Evolutionary conservation across 2,797 vertebrate genomes (phyloP).

Genomic region (Dendrocincla tyrannina): DNA sequence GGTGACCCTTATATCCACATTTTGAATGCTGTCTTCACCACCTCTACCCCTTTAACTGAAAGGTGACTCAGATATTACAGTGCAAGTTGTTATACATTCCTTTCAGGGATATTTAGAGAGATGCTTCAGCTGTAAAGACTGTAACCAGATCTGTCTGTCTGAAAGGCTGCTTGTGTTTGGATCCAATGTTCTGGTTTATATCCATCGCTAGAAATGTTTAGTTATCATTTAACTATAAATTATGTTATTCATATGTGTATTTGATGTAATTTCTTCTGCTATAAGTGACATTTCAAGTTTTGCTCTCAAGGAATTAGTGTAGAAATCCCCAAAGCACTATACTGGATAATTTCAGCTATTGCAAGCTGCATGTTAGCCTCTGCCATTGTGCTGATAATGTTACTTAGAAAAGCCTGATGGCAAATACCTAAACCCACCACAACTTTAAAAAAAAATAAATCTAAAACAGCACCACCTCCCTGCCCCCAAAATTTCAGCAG

Average conservation of each 20-base stretch:
- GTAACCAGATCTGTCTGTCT: constrained; percentile 14
- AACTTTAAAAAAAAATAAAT: background rate
- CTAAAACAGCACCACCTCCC: background rate
- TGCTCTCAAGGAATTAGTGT: background rate
- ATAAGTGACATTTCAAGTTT: background rate
- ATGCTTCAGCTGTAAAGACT: constrained; percentile 1
- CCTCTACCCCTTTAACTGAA: background rate
- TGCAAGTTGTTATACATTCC: background rate
- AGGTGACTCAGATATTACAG: constrained; percentile 11
- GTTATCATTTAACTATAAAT: background rate
- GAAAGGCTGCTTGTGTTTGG: constrained; percentile 7
- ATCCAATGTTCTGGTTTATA: constrained; percentile 32
- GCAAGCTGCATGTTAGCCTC: background rate
- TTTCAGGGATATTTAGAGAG: background rate
- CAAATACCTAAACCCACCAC: background rate
- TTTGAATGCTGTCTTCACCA: background rate
- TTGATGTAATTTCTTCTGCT: background rate
- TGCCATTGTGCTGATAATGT: background rate
- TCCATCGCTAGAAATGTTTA: background rate
- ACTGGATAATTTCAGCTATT: background rate
- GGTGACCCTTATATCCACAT: background rate
- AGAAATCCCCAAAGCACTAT: background rate
- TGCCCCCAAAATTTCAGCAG: background rate
- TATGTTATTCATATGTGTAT: background rate
- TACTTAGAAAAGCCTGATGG: background rate